Conservation (phyloP, 2,113 vertebrate species). For the Onychostoma macrolepis region DNA sequence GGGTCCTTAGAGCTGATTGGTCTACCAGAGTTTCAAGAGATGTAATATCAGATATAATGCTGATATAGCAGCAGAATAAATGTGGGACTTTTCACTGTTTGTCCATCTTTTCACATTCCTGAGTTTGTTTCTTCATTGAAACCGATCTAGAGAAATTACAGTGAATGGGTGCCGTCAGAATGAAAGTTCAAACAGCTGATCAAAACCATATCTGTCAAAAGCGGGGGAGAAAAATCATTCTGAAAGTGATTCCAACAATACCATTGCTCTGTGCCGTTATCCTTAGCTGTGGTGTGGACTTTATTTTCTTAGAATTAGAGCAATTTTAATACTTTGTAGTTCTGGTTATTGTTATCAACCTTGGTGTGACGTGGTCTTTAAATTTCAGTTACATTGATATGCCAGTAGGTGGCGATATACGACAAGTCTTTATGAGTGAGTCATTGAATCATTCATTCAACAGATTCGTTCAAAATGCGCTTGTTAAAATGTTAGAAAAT, state of each 20-base stretch:
- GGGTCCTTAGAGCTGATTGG: background rate
- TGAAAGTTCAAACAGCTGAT: background rate
- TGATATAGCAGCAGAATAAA: background rate
- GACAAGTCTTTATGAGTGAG: background rate
- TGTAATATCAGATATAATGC: background rate
- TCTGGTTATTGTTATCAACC: no score
- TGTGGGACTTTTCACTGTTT: background rate
- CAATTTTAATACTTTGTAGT: no score
- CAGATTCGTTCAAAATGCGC: background rate
- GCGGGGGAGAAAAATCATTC: background rate
- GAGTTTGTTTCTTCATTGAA: no score
- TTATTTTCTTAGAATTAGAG: background rate
- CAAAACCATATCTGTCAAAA: background rate
- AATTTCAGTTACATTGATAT: no score
- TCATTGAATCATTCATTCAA: background rate
- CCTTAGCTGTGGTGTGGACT: background rate
- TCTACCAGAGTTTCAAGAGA: background rate
- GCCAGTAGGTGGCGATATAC: background rate
- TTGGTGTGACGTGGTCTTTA: no score
- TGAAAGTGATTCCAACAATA: background rate
- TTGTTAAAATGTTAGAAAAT: background rate
- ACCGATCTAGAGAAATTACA: no score
- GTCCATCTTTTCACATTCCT: background rate
- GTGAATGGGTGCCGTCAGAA: background rate
- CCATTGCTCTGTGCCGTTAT: background rate